Base-by-base conservation (phyloP, 1,140 invertebrate genomes). In the Medauroidea extradentata region DNA sequence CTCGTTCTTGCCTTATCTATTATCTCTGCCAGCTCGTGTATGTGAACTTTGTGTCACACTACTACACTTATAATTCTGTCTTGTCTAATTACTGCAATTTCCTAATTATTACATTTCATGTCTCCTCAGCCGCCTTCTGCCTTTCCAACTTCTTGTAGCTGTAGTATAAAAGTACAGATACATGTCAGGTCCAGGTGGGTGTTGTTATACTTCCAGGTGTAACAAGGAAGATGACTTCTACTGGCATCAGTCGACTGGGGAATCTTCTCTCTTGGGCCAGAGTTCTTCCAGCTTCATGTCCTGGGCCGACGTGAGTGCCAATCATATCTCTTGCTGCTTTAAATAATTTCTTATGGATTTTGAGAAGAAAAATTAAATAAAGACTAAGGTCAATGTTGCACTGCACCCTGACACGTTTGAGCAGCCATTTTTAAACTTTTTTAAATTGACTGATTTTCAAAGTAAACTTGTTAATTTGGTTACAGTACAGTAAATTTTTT, bases 221-320 rank as follows among this genome's bases (percentile, higher is more conserved):
- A 34, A 55, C 41, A 25, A 41, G 4, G 53, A 21, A 14, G 53
- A 55, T 55, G 53, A 55, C 14, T 16, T 4, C 39, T 21, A n/a
- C 2, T 43, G 29, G 39, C 38, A 41, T 3, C 39, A 25, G 13
- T 23, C 23, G 11, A 38, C 38, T 23, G 39, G 42, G 8, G 53
- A 25, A 2, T 38, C 29, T 9, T 55, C 53, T 9, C 21, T 13
- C 16, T 46, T 43, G 39, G 53, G 39, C 14, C 24, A 55, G 23
- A 55, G 53, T 25, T 25, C 24, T 18, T 21, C 53, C 14, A 55
- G 53, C 38, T 55, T 55, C 19, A 24, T 55, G 53, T 55, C 53
- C 8, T 55, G 53, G 53, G 24, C 53, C 39, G 53, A 55, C 44
- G 53, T 55, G 27, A n/a, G 53, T 50, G 48, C 1, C 48, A n/a